phyloP scores from a whole-genome alignment of 2,113 vertebrate genomes.

The Sphyrna mokarran region DNA sequence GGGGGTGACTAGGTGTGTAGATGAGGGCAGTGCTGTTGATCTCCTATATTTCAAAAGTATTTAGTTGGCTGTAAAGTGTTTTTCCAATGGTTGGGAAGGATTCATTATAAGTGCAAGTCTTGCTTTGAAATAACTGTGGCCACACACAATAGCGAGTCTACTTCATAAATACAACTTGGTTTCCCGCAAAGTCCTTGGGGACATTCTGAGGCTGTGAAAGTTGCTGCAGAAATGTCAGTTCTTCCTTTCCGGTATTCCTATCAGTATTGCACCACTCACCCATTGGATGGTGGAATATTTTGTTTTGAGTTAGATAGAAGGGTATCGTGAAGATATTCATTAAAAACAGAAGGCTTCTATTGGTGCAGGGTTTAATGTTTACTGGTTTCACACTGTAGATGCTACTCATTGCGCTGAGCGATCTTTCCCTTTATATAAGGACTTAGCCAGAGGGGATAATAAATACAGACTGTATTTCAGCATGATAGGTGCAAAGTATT shows the following conservation, averaged over 20 bases:
- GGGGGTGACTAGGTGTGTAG: too few relatives aligned
- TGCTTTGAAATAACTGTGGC: background rate
- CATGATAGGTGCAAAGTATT: background rate
- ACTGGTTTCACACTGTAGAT: background rate
- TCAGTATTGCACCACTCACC: too few relatives aligned
- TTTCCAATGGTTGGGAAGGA: background rate
- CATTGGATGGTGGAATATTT: background rate
- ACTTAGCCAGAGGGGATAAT: slow-evolving; percentile 7
- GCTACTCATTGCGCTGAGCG: background rate
- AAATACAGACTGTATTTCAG: background rate
- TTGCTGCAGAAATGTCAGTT: background rate
- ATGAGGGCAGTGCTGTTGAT: too few relatives aligned
- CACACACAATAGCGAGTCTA: too few relatives aligned
- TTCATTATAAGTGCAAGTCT: background rate
- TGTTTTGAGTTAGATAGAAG: background rate
- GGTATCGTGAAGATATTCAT: background rate
- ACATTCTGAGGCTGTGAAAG: background rate
- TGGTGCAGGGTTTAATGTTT: background rate
- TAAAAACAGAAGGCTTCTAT: background rate
- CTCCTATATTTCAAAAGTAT: too few relatives aligned
- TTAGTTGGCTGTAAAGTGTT: background rate
- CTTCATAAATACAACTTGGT: background rate
- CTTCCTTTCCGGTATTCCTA: background rate
- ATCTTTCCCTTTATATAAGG: background rate
- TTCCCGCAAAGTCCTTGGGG: background rate